Evolutionary conservation across 2,113 vertebrate species (phyloP).

Genomic region (Okapia johnstoni): DNA sequence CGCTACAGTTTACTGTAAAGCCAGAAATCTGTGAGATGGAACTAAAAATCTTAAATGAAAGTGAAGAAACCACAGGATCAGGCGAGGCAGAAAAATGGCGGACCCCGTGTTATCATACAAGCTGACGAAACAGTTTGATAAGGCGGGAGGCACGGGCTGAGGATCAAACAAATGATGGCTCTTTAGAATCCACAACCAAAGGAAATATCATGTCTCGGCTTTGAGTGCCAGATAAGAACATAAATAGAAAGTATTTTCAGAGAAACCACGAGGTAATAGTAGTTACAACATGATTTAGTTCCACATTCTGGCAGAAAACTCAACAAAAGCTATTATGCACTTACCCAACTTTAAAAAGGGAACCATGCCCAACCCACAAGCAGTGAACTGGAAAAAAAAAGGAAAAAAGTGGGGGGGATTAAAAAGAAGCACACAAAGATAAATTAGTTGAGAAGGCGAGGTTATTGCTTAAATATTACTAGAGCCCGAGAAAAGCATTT

Average conservation of each 20-base stretch:
- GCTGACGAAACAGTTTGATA: neutral
- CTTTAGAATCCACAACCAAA: conserved; percentile 16
- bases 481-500: conserved; percentile 11
- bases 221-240: neutral
- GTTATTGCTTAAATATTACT: conserved; percentile 1
- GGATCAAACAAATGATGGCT: neutral
- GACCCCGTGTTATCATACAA: neutral
- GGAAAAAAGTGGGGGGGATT: neutral
- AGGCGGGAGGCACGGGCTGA: neutral
- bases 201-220: neutral
- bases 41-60: neutral
- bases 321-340: conserved; percentile 11
- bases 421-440: neutral
- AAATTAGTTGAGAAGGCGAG: conserved; percentile 18
- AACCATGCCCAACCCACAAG: conserved; percentile 18
- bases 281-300: conserved; percentile 60
- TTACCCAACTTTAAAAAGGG: conserved; percentile 39
- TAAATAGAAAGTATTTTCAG: conserved; percentile 36
- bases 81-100: neutral
- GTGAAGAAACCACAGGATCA: neutral
- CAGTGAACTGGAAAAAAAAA: neutral
- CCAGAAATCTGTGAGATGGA: neutral
- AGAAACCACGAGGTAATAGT: conserved; percentile 16
- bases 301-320: conserved; percentile 50
- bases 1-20: neutral